A percentile compares a stretch with the other conserved stretches of the same genome.
These are phyloP conservation scores for Nasua narica DNA, from an alignment of 2,797 vertebrate species.

Conservation along the genomic window DNA sequence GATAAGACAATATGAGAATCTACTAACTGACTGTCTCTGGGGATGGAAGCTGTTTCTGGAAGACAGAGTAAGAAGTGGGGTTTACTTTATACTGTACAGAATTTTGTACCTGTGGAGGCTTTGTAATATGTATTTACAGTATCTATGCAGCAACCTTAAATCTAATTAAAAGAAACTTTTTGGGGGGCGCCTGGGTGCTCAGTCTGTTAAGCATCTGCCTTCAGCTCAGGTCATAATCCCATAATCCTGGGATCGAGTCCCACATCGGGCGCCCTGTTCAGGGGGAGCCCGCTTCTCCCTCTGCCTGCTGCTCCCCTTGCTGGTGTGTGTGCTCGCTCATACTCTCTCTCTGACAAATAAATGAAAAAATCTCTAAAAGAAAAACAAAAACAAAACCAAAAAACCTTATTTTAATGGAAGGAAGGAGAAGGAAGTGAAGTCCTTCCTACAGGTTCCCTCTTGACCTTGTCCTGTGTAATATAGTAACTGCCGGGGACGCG, in stretches of 20 bases:
- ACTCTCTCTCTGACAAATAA: neutral
- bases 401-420: neutral
- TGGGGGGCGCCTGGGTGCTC: neutral
- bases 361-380: no score
- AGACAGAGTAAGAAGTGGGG: no score
- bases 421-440: neutral
- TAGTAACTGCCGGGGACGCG: fast-evolving
- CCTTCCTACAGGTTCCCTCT: neutral
- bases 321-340: neutral
- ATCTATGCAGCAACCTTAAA: neutral
- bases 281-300: neutral
- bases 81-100: fast-evolving
- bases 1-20: neutral
- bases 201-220: neutral
- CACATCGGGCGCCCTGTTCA: no score
- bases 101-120: neutral
- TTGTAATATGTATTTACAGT: neutral
- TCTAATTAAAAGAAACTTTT: neutral
- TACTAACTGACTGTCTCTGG: neutral
- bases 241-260: neutral
- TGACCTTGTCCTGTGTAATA: fast-evolving
- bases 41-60: no score
- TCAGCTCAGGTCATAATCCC: neutral
- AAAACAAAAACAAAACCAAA: no score
- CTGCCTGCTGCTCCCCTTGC: neutral